Percentiles rank a stretch among this genome's conserved stretches.
These are phyloP conservation scores for Pogonognathellus flavescens DNA, from an alignment of 1,140 invertebrate species.

Conservation along the genomic window DNA sequence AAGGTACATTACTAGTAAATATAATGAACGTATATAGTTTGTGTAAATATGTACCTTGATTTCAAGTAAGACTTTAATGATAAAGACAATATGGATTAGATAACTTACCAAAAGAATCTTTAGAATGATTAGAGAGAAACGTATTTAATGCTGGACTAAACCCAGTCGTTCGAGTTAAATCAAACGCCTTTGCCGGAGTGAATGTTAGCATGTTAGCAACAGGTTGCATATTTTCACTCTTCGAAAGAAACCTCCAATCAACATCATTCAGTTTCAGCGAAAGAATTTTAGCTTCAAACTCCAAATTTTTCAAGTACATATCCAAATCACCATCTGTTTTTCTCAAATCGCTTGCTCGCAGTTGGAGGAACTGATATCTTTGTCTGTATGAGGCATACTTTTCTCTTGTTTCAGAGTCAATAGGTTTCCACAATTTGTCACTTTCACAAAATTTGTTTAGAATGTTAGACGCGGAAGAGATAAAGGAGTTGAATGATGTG, in stretches of 20 bases:
- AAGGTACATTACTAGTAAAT: too few relatives aligned
- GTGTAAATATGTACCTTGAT: too few relatives aligned
- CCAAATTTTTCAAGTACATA: slow-evolving; percentile 18
- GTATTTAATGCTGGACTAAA: slow-evolving; percentile 40
- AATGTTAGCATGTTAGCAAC: slow-evolving; percentile 10
- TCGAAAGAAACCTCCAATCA: slow-evolving; percentile 51
- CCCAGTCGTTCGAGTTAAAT: slow-evolving; percentile 36
- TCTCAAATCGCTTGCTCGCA: background rate
- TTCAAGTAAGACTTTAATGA: too few relatives aligned
- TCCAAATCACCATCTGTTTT: slow-evolving; percentile 13
- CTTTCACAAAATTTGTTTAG: background rate
- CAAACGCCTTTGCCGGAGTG: slow-evolving; percentile 25
- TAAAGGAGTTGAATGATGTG: background rate
- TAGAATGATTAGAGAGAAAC: slow-evolving; percentile 12
- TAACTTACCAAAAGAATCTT: slow-evolving; percentile 1
- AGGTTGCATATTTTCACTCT: background rate
- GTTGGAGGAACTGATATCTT: background rate
- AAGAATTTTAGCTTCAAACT: slow-evolving; percentile 16
- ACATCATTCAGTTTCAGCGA: slow-evolving; percentile 3
- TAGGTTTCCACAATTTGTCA: background rate
- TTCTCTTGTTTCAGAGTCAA: background rate
- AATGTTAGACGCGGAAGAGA: background rate
- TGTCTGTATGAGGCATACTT: background rate
- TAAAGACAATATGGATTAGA: background rate
- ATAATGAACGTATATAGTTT: too few relatives aligned